These are phyloP conservation scores for Thunnus albacares DNA, from an alignment of 2,797 vertebrate genomes.

Conservation along the genomic window DNA sequence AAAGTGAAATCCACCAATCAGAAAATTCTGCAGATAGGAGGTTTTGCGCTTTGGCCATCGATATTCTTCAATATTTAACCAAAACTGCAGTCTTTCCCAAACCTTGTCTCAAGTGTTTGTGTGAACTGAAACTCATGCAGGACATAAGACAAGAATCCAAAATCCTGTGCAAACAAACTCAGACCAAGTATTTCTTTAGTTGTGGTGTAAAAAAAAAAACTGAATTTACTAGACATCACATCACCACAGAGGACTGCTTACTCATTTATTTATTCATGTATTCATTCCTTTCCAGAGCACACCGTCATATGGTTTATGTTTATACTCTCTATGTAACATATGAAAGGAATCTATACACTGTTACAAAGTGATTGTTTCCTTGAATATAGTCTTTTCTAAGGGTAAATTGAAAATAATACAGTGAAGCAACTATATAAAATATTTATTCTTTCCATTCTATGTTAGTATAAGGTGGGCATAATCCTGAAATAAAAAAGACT, in stretches of 20 bases:
- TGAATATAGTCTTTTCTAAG: conserved; percentile 32
- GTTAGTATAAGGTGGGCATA: not conserved
- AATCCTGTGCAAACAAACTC: conserved; percentile 9
- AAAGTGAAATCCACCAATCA: too few species aligned
- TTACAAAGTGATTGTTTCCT: conserved; percentile 40
- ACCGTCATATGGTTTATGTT: conserved; percentile 51
- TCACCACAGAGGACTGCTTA: conserved; percentile 32
- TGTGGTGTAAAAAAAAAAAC: conserved; percentile 13
- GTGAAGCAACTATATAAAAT: conserved; percentile 9
- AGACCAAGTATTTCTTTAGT: conserved; percentile 21
- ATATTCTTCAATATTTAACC: not conserved
- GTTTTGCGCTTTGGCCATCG: too few species aligned
- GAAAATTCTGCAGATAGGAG: too few species aligned
- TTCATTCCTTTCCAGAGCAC: conserved; percentile 51
- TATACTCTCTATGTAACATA: conserved; percentile 33
- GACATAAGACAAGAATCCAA: too few species aligned
- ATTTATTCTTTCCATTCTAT: not conserved
- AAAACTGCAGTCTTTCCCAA: not conserved
- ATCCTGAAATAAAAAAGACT: conserved; percentile 28
- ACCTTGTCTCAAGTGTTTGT: not conserved
- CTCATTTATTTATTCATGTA: conserved; percentile 71
- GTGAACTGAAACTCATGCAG: too few species aligned
- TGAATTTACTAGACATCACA: conserved; percentile 40
- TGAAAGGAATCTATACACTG: conserved; percentile 33
- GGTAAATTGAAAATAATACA: conserved; percentile 18